Evolutionary conservation across 2,888 invertebrate species (phyloP).

Genomic region (Limnephilus auricula): DNA sequence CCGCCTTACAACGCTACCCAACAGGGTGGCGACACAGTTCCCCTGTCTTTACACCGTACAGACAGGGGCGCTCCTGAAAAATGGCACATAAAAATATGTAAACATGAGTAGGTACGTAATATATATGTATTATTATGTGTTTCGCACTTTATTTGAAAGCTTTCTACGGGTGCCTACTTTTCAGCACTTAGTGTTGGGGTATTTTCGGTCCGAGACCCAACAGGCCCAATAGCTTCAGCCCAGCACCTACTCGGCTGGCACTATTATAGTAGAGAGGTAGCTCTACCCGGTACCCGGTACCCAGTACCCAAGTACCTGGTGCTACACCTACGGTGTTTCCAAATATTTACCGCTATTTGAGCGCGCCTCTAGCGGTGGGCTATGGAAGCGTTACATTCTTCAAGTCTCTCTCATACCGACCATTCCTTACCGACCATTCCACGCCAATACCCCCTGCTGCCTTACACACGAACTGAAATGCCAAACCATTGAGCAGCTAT

Average conservation of each 20-base stretch:
- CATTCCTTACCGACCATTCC: not conserved
- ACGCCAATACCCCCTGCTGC: not conserved
- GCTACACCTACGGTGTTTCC: conserved; percentile 56
- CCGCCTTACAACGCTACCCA: too few species aligned
- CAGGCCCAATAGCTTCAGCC: not conserved
- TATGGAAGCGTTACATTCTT: conserved; percentile 55
- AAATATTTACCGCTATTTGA: conserved; percentile 65
- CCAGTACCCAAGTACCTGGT: not conserved
- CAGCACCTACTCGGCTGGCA: not conserved
- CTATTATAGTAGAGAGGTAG: not conserved
- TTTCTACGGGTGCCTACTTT: not conserved
- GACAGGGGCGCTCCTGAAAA: too few species aligned
- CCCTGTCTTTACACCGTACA: too few species aligned
- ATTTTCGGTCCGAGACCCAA: not conserved
- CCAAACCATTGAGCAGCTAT: not conserved
- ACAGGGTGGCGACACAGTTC: too few species aligned
- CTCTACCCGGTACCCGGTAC: not conserved
- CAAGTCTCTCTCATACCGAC: conserved; percentile 32
- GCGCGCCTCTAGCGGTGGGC: conserved; percentile 57
- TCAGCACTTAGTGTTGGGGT: not conserved
- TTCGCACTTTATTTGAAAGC: too few species aligned
- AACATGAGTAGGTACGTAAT: too few species aligned
- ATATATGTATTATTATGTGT: too few species aligned
- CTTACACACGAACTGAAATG: not conserved
- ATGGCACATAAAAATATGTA: too few species aligned